Evolutionary conservation across 2,888 invertebrate genomes (phyloP), one percentile per base, ranked within the genome.

Genomic region (Agapostemon virescens): DNA sequence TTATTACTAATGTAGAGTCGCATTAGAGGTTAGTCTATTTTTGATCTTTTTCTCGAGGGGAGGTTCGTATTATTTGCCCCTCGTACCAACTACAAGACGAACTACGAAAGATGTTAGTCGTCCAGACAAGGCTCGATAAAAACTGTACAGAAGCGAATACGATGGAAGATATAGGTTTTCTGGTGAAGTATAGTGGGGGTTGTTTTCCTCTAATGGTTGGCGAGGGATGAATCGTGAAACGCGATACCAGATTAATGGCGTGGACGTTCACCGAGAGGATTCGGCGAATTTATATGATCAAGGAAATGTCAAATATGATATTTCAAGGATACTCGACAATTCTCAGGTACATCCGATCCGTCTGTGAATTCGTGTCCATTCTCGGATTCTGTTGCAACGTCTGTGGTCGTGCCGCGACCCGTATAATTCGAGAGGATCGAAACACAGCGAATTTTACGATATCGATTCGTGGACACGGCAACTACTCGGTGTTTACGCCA

Each of bases 381-480:
- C 20, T 11, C 20, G 61, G 61, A 33, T 61, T 11, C 7, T 20
- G 20, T 33, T 61, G 33, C 42, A 42, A 11, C 42, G 4, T 20
- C 26, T 66, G 66, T 11, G 66, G 66, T 69, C 26, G 13, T 26
- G 20, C 38, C 40, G 36, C 69, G 13, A 38, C 70, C 42, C n/a
- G 61, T 42, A 23, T 45, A 71, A 61, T 61, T 23, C 70, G 36
- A 52, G 20, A 1, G 17, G 17, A 26, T 38, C 55, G 58, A 73
- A 58, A 67, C 64, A 38, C n/a, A 26, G 40, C 38, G 45, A 45
- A 78, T 70, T 83, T 83, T 78, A 81, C 81, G 81, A 83, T n/a
- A n/a, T 55, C 13, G 69, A 61, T 61, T 61, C 58, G 0, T 42
- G 7, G 30, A 15, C 49, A 74, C 40, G 23, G 23, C 33, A 17